A percentile compares a stretch with the other conserved stretches of the same genome.
phyloP scores from a whole-genome alignment of 1,140 invertebrate species.

The Acromyrmex charruanus region DNA sequence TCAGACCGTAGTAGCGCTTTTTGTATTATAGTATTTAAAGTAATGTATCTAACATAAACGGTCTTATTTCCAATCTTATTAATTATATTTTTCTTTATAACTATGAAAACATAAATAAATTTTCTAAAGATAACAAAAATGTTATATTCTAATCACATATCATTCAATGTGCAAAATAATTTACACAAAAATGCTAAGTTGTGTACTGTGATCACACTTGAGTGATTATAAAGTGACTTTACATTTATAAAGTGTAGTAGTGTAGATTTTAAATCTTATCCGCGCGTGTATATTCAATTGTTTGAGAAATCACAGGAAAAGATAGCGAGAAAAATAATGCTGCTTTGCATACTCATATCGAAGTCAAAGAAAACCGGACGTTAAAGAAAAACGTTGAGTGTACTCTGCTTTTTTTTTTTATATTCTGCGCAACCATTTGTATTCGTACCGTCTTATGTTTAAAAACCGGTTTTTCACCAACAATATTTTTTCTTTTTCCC shows the following conservation, averaged over 20 bases:
- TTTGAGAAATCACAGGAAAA: neutral
- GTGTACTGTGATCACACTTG: neutral
- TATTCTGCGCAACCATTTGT: neutral
- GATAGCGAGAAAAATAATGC: slow-evolving; percentile 24
- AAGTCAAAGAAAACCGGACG: slow-evolving; percentile 60
- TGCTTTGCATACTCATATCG: neutral
- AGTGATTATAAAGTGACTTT: neutral
- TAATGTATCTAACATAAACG: too few relatives aligned
- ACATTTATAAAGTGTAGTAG: too few relatives aligned
- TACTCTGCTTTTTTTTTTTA: neutral
- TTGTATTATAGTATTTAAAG: too few relatives aligned
- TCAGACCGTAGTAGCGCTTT: too few relatives aligned
- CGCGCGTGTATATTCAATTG: neutral
- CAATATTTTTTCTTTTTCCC: slow-evolving; percentile 15
- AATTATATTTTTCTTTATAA: neutral
- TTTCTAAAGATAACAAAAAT: neutral
- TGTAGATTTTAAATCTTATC: neutral
- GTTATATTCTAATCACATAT: neutral
- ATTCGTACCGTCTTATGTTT: slow-evolving; percentile 1
- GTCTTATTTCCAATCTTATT: too few relatives aligned
- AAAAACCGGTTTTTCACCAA: neutral
- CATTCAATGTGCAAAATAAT: neutral
- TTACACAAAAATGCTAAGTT: neutral
- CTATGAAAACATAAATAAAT: neutral
- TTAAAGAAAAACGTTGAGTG: neutral